These are phyloP conservation scores for Drosophila affinis DNA, from an alignment of 2,888 invertebrate species.

Conservation along the genomic window DNA sequence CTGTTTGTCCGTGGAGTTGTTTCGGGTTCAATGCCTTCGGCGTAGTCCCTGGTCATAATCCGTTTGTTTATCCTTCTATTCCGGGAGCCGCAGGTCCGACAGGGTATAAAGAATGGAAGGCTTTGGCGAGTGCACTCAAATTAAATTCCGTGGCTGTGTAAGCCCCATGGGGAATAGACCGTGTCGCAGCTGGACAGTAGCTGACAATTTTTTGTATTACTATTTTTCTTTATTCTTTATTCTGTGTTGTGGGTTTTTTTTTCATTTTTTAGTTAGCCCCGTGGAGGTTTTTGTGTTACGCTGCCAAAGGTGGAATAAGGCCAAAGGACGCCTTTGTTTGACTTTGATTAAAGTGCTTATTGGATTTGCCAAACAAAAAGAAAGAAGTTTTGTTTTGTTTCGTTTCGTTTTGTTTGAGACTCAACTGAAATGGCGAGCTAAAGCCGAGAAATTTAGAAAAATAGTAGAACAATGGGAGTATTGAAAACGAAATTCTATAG, in stretches of 20 bases:
- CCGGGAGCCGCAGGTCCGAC: slow-evolving; percentile 23
- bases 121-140: slow-evolving; percentile 26
- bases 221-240: slow-evolving; percentile 18
- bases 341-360: slow-evolving; percentile 61
- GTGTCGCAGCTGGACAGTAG: slow-evolving; percentile 23
- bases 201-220: slow-evolving; percentile 16
- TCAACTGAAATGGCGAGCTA: background rate
- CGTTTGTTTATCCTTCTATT: slow-evolving; percentile 31
- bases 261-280: slow-evolving; percentile 6
- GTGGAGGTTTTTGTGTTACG: slow-evolving; percentile 26
- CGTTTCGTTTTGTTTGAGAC: slow-evolving; percentile 3
- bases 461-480: background rate
- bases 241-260: slow-evolving; percentile 17
- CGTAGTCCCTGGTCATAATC: slow-evolving; percentile 19
- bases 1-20: background rate
- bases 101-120: slow-evolving; percentile 4
- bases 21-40: slow-evolving; percentile 32
- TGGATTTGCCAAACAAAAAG: slow-evolving; percentile 51
- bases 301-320: slow-evolving; percentile 55
- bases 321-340: slow-evolving; percentile 26
- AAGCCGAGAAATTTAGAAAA: background rate
- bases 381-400: slow-evolving; percentile 2
- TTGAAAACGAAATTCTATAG: background rate
- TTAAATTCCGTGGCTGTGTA: slow-evolving; percentile 42
- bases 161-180: slow-evolving; percentile 32